These are phyloP conservation scores for Drosophila planitibia DNA, from an alignment of 2,888 invertebrate genomes.

Conservation along the genomic window DNA sequence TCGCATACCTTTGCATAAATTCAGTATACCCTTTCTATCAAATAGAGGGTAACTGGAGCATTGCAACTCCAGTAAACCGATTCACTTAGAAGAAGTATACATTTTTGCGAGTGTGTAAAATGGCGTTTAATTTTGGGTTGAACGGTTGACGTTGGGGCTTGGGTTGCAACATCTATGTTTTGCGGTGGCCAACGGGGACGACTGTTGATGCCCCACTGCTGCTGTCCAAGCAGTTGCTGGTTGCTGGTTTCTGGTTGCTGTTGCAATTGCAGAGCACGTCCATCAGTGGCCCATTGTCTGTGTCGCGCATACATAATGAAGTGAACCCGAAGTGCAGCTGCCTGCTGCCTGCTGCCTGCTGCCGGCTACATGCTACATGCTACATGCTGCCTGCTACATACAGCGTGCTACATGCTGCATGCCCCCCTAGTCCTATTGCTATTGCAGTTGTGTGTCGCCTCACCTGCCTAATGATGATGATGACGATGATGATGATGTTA, in stretches of 20 bases:
- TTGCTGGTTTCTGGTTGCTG: constrained; percentile 4
- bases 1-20: background rate
- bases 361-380: background rate
- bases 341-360: constrained; percentile 1
- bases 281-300: constrained; percentile 81
- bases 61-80: background rate
- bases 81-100: background rate
- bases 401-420: background rate
- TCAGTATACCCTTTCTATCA: background rate
- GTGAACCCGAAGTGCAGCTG: constrained; percentile 48
- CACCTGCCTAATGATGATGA: constrained; percentile 39
- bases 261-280: constrained; percentile 73
- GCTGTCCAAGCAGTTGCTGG: constrained; percentile 4
- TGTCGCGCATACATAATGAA: constrained; percentile 80
- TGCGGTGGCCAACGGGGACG: constrained; percentile 51
- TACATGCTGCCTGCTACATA: background rate
- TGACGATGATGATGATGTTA: constrained; percentile 22
- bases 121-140: background rate
- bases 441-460: constrained; percentile 21
- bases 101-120: constrained; percentile 1
- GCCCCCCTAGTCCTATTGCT: background rate
- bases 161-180: constrained; percentile 38
- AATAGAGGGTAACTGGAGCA: background rate
- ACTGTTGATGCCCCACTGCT: constrained; percentile 40
- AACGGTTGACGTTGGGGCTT: background rate